These are phyloP conservation scores for Toxonevra muliebris DNA, from an alignment of 2,888 invertebrate genomes.

Conservation along the genomic window DNA sequence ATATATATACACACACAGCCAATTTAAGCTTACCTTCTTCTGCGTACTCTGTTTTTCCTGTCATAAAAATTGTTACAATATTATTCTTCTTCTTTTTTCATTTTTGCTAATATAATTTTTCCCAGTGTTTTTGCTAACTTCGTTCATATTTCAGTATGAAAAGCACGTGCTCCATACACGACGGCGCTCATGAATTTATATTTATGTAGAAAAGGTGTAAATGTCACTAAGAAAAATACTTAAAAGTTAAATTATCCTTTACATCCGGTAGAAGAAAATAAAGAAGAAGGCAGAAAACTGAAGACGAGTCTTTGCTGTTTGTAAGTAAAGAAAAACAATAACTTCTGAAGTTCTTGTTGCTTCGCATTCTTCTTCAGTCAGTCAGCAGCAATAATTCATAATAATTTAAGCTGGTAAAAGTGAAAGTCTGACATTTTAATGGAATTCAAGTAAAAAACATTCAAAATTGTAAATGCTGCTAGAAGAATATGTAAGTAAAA, in stretches of 20 bases:
- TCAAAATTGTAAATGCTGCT: too few relatives aligned
- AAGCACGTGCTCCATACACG: constrained; percentile 3
- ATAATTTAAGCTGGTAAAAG: constrained; percentile 49
- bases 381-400: constrained; percentile 43
- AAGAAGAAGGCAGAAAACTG: too few relatives aligned
- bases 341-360: not conserved
- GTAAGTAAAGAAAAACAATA: constrained; percentile 1
- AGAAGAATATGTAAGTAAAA: too few relatives aligned
- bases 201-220: constrained; percentile 23
- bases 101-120: not conserved
- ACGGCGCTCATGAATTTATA: constrained; percentile 20
- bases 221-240: constrained; percentile 20
- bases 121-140: not conserved
- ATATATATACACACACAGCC: not conserved
- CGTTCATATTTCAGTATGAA: constrained; percentile 7
- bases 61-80: not conserved
- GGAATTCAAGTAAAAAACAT: constrained; percentile 37
- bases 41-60: not conserved
- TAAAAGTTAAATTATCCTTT: constrained; percentile 40
- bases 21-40: not conserved
- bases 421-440: constrained; percentile 50
- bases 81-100: not conserved
- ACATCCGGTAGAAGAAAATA: constrained; percentile 31
- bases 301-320: not conserved
- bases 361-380: constrained; percentile 6